Evolutionary conservation across 2,113 vertebrate species (phyloP).

Genomic region (Erythrocercus mccallii): DNA sequence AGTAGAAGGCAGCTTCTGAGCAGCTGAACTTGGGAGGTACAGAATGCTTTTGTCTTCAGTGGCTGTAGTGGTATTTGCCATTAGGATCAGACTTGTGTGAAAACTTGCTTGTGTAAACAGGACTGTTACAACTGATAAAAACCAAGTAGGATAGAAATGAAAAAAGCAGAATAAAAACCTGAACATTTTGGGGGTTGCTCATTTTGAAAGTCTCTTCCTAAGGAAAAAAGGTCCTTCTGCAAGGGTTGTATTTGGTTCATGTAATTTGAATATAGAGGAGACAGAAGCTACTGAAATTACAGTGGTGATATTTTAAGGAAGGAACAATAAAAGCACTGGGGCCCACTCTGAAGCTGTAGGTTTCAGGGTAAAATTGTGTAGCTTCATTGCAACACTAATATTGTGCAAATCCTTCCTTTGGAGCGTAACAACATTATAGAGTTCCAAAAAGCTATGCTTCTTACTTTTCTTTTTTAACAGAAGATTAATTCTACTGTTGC

Average conservation of each 20-base stretch:
- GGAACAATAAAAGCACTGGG: constrained; percentile 19
- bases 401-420: constrained; percentile 17
- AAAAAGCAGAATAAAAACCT: neutral
- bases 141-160: neutral
- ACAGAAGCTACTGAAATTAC: constrained; percentile 48
- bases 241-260: neutral
- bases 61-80: neutral
- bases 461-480: neutral
- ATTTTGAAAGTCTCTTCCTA: neutral
- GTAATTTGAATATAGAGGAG: constrained; percentile 41
- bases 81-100: neutral
- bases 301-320: constrained; percentile 41
- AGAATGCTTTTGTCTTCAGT: neutral
- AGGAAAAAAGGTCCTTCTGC: neutral
- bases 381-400: neutral
- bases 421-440: neutral
- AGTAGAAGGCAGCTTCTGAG: neutral
- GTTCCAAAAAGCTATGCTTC: neutral
- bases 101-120: neutral
- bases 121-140: neutral
- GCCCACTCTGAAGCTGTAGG: neutral
- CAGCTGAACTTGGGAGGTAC: neutral
- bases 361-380: constrained; percentile 5
- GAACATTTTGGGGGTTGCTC: neutral
- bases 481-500: neutral